Base-by-base conservation (phyloP, 2,888 invertebrate genomes). In the Erebia epiphron region DNA sequence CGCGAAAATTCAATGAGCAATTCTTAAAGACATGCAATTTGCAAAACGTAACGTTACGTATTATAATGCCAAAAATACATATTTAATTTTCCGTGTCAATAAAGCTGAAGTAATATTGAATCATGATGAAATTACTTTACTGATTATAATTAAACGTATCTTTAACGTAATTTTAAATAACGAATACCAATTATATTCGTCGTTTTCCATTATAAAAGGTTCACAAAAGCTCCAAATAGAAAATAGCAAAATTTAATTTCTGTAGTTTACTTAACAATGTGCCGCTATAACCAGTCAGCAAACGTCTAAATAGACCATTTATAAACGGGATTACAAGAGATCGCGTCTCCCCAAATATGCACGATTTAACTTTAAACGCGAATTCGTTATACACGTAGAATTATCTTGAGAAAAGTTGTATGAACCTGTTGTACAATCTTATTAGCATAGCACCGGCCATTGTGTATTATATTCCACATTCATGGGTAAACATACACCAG, bases 401-500 rank as follows among this genome's bases (percentile, higher is more conserved):
- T 93, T 93, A 92, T 91, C 90, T 91, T 87, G 89, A 88, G 90
- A 90, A 88, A 86, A 84, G 82, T 81, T 80, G 82, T 86, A 84
- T 90, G 90, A 91, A 93, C 93, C 93, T 93, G 93, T 90, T 89
- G 85, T 83, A 83, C 84, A 82, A 72, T 83, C 85, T 84, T 86
- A 91, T 92, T 92, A 91, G 83, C 86, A 90, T 87, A 86, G 85
- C 85, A 84, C 84, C 82, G 84, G 82, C 88, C 78, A 89, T 92
- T 92, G 90, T 92, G 82, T 79, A 85, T 87, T 87, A 87, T 88
- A 82, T 80, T 86, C 83, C 85, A 86, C 86, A 89, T 93, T 93
- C 93, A 93, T 93, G 91, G 89, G 92, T 92, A 93, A 93, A 93
- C 93, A 93, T 88, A 92, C 92, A 91, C 88, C 87, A 79, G 79